These are phyloP conservation scores for Leiothrix lutea DNA, from an alignment of 2,113 vertebrate species.

Conservation along the genomic window DNA sequence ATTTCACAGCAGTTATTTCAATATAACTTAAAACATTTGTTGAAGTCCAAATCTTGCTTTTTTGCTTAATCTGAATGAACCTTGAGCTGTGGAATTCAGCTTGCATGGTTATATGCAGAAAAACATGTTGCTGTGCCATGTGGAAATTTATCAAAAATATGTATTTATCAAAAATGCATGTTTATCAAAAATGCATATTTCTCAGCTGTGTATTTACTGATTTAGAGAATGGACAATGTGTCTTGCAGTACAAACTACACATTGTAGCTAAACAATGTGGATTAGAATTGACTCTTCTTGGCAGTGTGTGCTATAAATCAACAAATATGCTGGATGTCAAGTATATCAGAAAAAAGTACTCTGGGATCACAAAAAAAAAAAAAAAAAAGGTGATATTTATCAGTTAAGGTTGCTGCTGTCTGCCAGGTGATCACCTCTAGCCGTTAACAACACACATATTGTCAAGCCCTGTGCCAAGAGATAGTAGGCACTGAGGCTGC, in stretches of 20 bases:
- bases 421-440: background rate
- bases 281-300: background rate
- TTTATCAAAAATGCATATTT: background rate
- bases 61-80: background rate
- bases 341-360: background rate
- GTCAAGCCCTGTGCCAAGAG: background rate
- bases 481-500: background rate
- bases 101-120: background rate
- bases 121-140: accelerated
- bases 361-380: background rate
- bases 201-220: background rate
- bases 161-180: background rate
- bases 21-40: background rate
- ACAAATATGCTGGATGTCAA: background rate
- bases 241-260: background rate
- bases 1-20: background rate
- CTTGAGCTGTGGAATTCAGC: background rate
- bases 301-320: background rate
- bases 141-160: background rate
- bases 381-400: background rate
- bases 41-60: background rate
- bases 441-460: background rate
- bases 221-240: background rate
- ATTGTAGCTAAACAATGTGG: background rate
- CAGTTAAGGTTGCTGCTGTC: background rate